Evolutionary conservation across 2,888 invertebrate genomes (phyloP).

Genomic region (Drosophila macrothrix): DNA sequence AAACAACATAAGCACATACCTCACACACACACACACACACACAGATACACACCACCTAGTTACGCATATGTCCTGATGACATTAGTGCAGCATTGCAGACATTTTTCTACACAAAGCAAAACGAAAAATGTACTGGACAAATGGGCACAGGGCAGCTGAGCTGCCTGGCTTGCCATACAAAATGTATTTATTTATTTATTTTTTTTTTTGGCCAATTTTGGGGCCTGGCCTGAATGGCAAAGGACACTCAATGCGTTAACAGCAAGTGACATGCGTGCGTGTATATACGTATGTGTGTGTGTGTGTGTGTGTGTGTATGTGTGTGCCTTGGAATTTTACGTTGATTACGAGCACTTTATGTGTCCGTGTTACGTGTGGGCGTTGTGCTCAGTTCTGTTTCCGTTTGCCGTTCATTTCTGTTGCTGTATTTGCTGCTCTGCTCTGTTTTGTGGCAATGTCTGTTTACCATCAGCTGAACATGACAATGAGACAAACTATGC

Average conservation of each 20-base stretch:
- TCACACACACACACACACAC: constrained; percentile 6
- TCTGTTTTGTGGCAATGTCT: constrained; percentile 34
- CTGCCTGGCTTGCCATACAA: background rate
- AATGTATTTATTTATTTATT: background rate
- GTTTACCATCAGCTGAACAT: constrained; percentile 62
- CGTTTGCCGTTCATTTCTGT: constrained; percentile 1
- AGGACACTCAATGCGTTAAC: constrained; percentile 66
- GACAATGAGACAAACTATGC: constrained; percentile 64
- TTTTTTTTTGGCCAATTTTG: constrained; percentile 40
- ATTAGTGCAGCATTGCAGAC: constrained; percentile 79
- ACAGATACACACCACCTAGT: constrained; percentile 49
- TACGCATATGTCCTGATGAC: constrained; percentile 76
- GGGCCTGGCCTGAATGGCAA: constrained; percentile 39
- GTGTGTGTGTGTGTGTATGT: constrained; percentile 18
- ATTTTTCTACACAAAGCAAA: constrained; percentile 46
- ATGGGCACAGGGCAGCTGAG: constrained; percentile 40
- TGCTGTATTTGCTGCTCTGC: constrained; percentile 11
- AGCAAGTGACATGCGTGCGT: constrained; percentile 46
- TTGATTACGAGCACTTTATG: constrained; percentile 80
- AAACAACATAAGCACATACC: constrained; percentile 13
- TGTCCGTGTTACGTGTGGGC: constrained; percentile 74
- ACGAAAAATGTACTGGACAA: constrained; percentile 57
- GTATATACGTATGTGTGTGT: constrained; percentile 3
- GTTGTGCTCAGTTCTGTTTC: constrained; percentile 21
- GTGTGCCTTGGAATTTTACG: constrained; percentile 71